These are phyloP conservation scores for Phania funesta DNA, from an alignment of 2,888 invertebrate genomes.

Conservation along the genomic window DNA sequence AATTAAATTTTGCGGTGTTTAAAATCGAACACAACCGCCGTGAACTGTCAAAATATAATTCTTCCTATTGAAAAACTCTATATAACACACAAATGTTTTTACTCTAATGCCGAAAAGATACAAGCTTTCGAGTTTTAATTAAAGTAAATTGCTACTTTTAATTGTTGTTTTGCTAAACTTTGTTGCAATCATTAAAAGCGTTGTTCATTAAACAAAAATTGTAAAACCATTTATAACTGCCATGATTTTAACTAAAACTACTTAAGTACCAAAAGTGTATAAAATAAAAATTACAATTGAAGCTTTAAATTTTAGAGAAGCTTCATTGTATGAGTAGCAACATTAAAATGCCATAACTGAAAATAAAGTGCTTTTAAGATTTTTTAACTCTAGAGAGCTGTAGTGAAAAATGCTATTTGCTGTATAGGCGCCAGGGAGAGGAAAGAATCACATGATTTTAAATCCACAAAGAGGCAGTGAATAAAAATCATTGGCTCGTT, in stretches of 20 bases:
- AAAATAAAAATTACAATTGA: not conserved
- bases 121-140: not conserved
- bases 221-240: conserved; percentile 56
- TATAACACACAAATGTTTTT: not conserved
- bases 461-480: too few relatives aligned
- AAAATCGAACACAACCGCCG: too few relatives aligned
- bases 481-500: too few relatives aligned
- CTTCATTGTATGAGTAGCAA: conserved; percentile 21
- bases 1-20: too few relatives aligned
- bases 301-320: conserved; percentile 2
- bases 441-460: too few relatives aligned
- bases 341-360: conserved; percentile 17
- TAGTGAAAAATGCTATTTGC: too few relatives aligned
- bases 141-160: not conserved
- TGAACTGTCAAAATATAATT: not conserved
- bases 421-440: too few relatives aligned
- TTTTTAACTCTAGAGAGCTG: too few relatives aligned
- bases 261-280: not conserved
- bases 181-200: not conserved
- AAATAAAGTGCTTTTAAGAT: too few relatives aligned
- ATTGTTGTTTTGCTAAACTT: not conserved
- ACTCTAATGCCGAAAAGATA: too few relatives aligned
- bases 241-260: conserved; percentile 33
- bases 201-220: conserved; percentile 14
- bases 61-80: not conserved